Conservation (phyloP, 1,140 invertebrate genomes). For the Apis cerana region DNA sequence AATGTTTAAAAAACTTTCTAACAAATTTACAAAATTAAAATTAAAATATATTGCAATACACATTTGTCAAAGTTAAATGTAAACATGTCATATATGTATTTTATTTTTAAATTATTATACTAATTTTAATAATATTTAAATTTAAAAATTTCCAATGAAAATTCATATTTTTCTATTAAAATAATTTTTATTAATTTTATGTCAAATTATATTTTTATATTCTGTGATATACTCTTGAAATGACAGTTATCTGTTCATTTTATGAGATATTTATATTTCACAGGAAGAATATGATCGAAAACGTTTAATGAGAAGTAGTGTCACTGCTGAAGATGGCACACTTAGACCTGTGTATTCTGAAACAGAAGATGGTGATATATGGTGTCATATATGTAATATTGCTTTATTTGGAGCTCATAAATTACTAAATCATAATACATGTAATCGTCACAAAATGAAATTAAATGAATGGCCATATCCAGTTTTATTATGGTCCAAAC, state of each 20-base stretch:
- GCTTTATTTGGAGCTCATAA: slow-evolving; percentile 79
- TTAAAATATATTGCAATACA: not conserved
- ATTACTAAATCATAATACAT: slow-evolving; percentile 76
- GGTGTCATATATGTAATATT: slow-evolving; percentile 81
- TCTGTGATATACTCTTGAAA: slow-evolving; percentile 10
- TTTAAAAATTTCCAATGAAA: not conserved
- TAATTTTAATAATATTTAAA: not conserved
- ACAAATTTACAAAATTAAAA: not conserved
- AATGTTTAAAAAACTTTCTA: not conserved
- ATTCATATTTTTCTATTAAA: not conserved
- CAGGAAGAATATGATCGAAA: slow-evolving; percentile 80
- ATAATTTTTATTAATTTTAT: not conserved
- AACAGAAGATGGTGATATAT: slow-evolving; percentile 79
- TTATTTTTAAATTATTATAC: not conserved
- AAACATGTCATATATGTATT: not conserved
- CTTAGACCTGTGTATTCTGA: slow-evolving; percentile 78
- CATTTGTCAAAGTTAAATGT: not conserved
- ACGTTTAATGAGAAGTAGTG: slow-evolving; percentile 79
- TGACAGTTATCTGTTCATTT: not conserved
- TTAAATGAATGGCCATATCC: slow-evolving; percentile 80
- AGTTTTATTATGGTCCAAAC: slow-evolving; percentile 78
- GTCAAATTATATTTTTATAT: not conserved
- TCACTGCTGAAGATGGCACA: slow-evolving; percentile 79
- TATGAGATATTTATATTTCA: slow-evolving; percentile 63
- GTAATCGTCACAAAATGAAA: slow-evolving; percentile 79